These are phyloP conservation scores for Crepidodera aurea DNA, from an alignment of 2,888 invertebrate genomes.

Conservation along the genomic window DNA sequence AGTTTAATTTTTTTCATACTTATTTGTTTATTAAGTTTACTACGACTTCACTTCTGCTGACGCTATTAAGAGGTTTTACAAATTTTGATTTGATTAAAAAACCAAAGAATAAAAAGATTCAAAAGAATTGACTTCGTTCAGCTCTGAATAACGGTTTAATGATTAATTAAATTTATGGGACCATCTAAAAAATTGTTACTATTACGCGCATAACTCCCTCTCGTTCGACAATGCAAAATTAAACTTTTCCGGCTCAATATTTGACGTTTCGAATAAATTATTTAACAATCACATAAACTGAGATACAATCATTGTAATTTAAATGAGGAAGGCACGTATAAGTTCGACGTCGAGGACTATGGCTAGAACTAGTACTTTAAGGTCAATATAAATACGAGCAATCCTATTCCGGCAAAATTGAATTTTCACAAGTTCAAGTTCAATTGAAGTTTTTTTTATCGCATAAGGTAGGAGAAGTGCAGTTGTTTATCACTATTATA, in stretches of 20 bases:
- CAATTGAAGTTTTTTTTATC: constrained; percentile 13
- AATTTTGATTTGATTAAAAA: no score
- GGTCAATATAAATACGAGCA: constrained; percentile 15
- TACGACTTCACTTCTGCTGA: no score
- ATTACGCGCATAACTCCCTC: no score
- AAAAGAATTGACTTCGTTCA: no score
- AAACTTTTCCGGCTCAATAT: background rate
- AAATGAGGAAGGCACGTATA: constrained; percentile 9
- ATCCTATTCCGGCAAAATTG: constrained; percentile 12
- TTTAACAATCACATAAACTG: background rate
- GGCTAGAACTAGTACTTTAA: constrained; percentile 12
- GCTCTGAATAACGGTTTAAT: no score
- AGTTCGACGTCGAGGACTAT: constrained; percentile 14
- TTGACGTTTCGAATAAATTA: background rate
- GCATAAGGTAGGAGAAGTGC: constrained; percentile 1
- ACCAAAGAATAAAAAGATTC: no score
- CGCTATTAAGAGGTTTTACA: no score
- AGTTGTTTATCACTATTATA: background rate
- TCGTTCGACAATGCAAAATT: background rate
- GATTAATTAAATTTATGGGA: no score
- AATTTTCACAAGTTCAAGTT: constrained; percentile 27
- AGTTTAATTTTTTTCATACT: no score
- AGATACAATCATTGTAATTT: background rate
- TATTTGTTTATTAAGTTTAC: no score
- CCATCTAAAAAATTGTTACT: no score